These are phyloP conservation scores for Typhlichthys eigenmanni DNA, from an alignment of 2,797 vertebrate species.

Conservation along the genomic window DNA sequence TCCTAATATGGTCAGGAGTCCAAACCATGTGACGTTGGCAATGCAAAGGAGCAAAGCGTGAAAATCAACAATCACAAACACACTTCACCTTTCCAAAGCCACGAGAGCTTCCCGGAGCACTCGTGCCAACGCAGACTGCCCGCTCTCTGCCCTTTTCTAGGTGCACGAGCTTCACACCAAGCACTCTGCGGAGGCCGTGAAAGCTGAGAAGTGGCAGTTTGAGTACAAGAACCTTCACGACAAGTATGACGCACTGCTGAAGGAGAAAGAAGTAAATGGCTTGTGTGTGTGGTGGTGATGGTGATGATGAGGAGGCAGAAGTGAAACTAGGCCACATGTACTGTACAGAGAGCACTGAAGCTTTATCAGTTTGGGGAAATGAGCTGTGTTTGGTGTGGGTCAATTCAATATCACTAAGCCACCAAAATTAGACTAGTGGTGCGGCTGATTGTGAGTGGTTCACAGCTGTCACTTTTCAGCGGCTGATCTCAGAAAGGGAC, in stretches of 20 bases:
- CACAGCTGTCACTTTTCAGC: constrained; percentile 61
- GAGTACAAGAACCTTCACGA: constrained; percentile 88
- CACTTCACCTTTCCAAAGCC: no score
- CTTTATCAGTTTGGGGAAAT: neutral
- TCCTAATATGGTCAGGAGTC: no score
- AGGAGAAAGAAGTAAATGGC: constrained; percentile 86
- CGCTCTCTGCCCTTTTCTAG: constrained; percentile 66
- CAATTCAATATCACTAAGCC: neutral
- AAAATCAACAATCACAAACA: no score
- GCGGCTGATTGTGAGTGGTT: neutral
- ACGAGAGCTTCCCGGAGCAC: no score
- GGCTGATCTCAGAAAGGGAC: constrained; percentile 84
- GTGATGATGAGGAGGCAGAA: neutral
- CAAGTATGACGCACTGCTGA: constrained; percentile 82
- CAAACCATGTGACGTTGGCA: no score
- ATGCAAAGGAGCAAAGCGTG: no score
- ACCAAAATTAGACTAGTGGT: neutral
- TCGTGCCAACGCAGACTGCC: neutral
- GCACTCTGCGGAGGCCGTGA: constrained; percentile 84
- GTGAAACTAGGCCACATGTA: no score
- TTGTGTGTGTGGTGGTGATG: neutral
- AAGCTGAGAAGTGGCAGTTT: constrained; percentile 92
- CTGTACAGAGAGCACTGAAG: neutral
- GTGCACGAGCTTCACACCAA: constrained; percentile 85
- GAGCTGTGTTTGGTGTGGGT: neutral